phyloP scores from a whole-genome alignment of 2,797 vertebrate genomes.

The Leptatherina wallacei region DNA sequence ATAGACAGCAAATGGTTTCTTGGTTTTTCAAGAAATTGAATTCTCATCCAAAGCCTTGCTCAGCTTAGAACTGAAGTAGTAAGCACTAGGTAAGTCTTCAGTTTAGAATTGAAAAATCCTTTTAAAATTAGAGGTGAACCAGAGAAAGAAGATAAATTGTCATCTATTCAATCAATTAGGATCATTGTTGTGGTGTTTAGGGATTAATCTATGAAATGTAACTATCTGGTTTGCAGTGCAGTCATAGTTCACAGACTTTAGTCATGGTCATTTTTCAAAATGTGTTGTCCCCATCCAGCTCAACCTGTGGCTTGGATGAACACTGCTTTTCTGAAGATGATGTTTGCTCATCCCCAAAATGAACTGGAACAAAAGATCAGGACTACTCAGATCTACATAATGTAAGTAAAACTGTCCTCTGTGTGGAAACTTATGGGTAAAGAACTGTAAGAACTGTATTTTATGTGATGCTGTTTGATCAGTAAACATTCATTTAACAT shows the following conservation, averaged over 20 bases:
- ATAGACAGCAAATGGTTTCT: neutral
- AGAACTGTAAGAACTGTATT: neutral
- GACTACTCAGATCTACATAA: neutral
- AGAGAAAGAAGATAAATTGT: neutral
- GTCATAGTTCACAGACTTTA: neutral
- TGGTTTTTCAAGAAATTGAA: neutral
- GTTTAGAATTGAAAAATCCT: neutral
- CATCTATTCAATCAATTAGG: neutral
- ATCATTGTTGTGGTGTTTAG: neutral
- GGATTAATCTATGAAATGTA: neutral
- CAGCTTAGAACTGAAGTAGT: neutral
- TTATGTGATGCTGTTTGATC: neutral
- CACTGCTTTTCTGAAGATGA: neutral
- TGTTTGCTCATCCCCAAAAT: neutral
- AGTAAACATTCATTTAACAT: neutral
- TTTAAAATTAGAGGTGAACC: neutral
- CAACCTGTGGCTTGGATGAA: too few relatives aligned
- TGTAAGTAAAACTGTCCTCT: neutral
- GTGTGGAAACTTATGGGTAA: neutral
- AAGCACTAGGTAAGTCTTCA: neutral
- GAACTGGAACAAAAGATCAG: neutral
- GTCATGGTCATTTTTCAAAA: neutral
- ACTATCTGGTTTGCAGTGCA: neutral
- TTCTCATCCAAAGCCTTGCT: neutral
- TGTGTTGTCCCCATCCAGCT: neutral